Evolutionary conservation across 2,888 invertebrate species (phyloP).

Genomic region (Tethea ocularis): DNA sequence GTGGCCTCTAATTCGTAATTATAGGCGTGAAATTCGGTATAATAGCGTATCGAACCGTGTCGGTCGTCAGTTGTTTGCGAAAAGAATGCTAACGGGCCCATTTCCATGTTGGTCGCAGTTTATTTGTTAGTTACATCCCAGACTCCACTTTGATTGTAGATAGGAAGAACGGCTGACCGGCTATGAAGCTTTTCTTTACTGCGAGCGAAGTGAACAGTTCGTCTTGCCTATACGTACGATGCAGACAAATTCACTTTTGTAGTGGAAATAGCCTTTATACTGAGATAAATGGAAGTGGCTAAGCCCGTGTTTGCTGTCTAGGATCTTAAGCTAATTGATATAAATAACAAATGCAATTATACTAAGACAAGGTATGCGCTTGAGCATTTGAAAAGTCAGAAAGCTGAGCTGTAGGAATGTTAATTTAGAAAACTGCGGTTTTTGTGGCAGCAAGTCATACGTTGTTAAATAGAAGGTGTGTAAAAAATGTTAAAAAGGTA

Average conservation of each 20-base stretch:
- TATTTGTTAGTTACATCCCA: conserved; percentile 28
- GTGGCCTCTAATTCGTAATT: conserved; percentile 65
- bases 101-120: conserved; percentile 54
- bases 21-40: conserved; percentile 65
- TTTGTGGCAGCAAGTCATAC: not conserved
- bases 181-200: not conserved
- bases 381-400: not conserved
- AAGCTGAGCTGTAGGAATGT: not conserved
- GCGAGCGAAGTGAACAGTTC: not conserved
- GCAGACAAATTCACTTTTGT: too few relatives aligned
- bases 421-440: not conserved
- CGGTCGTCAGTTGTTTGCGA: conserved; percentile 59
- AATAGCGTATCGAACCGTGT: conserved; percentile 57
- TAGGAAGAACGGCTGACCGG: conserved; percentile 48
- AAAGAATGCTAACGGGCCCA: conserved; percentile 71
- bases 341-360: conserved; percentile 9
- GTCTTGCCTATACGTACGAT: not conserved
- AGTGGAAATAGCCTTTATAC: not conserved
- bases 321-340: not conserved
- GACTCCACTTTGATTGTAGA: conserved; percentile 41
- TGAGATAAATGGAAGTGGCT: not conserved
- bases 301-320: not conserved
- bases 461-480: not conserved
- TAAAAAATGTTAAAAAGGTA: not conserved
- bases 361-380: not conserved